Percentiles rank a stretch among this genome's conserved stretches.
phyloP scores from a whole-genome alignment of 2,797 vertebrate genomes.

The Amazonetta brasiliensis region DNA sequence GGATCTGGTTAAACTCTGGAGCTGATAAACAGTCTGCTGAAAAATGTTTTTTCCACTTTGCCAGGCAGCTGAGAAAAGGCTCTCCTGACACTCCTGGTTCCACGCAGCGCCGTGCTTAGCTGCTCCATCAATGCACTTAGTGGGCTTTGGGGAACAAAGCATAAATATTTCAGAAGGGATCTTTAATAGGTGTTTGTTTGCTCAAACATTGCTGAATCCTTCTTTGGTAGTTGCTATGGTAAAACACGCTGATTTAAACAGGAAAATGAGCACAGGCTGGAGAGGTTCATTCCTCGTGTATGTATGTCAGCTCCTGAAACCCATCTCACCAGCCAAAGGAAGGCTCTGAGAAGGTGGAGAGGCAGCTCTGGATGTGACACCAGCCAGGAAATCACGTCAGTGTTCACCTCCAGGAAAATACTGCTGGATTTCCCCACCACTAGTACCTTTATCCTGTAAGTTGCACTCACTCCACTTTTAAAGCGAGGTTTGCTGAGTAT shows the following conservation, averaged over 20 bases:
- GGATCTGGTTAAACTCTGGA: neutral
- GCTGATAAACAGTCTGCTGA: neutral
- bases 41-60: conserved; percentile 53
- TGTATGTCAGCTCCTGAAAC: neutral
- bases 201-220: conserved; percentile 28
- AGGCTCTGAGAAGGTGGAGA: neutral
- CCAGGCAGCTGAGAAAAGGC: conserved; percentile 35
- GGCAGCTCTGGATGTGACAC: neutral
- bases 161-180: conserved; percentile 49
- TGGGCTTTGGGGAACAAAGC: conserved; percentile 29
- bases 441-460: neutral
- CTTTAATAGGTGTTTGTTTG: conserved; percentile 54
- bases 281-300: neutral
- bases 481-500: neutral
- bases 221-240: conserved; percentile 53
- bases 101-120: rapidly evolving
- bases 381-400: neutral
- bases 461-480: neutral
- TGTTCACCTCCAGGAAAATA: neutral
- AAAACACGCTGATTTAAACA: conserved; percentile 43
- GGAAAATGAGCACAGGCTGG: neutral
- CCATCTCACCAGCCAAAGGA: rapidly evolving
- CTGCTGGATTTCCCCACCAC: neutral
- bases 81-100: conserved; percentile 34
- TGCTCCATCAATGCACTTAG: neutral